Evolutionary conservation across 2,797 vertebrate species (phyloP), one percentile per base, ranked within the genome.

Genomic region (Chaunax sp.): DNA sequence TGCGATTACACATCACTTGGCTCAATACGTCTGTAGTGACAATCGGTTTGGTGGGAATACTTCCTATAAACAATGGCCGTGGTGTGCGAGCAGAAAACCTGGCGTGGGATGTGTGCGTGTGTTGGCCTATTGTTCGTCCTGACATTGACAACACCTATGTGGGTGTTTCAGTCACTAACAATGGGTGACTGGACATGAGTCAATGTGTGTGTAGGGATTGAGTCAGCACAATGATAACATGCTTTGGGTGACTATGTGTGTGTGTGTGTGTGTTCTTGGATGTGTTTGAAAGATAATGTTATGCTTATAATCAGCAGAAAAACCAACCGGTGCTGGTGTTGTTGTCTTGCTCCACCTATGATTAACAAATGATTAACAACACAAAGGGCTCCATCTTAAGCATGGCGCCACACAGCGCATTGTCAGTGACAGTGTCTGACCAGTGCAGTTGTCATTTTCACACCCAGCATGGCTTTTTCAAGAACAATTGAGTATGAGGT

Each of bases 101-200:
- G 1, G 74, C 18, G 79, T 88, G 70, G 82, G 85, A 61, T 45
- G 84, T 14, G 73, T 52, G 49, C 26, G 61, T 77, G 76, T 78
- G 81, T 63, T 64, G 72, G 83, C 61, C 69, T 77, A 84, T 86
- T 88, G 86, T 88, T 90, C 71, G 1, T 5, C 12, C 45, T 49
- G 86, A 53, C 68, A 69, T 64, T 73, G 57, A 82, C 44, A 71
- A 67, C 78, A 82, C 70, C 72, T 71, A 30, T 75, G 86, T 91
- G 90, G 86, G 83, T 54, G 84, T 79, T 83, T 75, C n/a, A 75
- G 72, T 78, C 60, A 22, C 67, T 23, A 51, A 81, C 82, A 84
- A 85, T 80, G 79, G 78, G 77, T 82, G 83, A 83, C 80, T 89
- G 75, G 72, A 77, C 80, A 61, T 82, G 84, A 87, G 75, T 87